A percentile compares a stretch with the other conserved stretches of the same genome.
These are phyloP conservation scores for Microcebus jonahi DNA, from an alignment of 2,113 vertebrate species.

Conservation along the genomic window DNA sequence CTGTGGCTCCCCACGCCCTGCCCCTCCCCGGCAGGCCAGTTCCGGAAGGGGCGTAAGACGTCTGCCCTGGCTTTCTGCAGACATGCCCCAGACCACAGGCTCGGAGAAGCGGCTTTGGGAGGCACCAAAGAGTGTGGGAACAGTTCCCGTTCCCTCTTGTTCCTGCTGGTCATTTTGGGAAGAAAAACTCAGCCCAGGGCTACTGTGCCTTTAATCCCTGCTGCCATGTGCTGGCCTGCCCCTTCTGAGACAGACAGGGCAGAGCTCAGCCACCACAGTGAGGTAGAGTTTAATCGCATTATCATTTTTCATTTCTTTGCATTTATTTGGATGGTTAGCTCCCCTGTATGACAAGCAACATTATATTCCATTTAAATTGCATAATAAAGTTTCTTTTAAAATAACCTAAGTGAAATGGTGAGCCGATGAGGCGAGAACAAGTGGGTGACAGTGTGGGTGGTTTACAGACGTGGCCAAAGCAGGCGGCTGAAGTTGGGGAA, in stretches of 20 bases:
- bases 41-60: not conserved
- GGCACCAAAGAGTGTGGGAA: rapidly evolving
- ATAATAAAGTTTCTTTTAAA: not conserved
- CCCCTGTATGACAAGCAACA: not conserved
- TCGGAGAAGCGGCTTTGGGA: not conserved
- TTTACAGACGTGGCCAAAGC: not conserved
- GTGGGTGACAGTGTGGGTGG: not conserved
- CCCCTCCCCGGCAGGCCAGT: not conserved
- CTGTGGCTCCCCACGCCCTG: not conserved
- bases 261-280: not conserved
- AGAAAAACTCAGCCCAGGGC: not conserved
- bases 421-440: not conserved
- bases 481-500: too few species aligned
- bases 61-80: not conserved
- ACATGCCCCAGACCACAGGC: not conserved
- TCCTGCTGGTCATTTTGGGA: not conserved
- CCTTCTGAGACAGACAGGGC: not conserved
- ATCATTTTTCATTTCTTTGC: not conserved
- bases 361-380: not conserved
- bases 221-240: not conserved
- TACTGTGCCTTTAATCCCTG: not conserved
- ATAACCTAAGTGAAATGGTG: not conserved
- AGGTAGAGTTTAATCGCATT: not conserved
- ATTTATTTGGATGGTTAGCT: not conserved
- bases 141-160: rapidly evolving